Conservation (phyloP, 2,797 vertebrate species). For the Rachycentron canadum region DNA sequence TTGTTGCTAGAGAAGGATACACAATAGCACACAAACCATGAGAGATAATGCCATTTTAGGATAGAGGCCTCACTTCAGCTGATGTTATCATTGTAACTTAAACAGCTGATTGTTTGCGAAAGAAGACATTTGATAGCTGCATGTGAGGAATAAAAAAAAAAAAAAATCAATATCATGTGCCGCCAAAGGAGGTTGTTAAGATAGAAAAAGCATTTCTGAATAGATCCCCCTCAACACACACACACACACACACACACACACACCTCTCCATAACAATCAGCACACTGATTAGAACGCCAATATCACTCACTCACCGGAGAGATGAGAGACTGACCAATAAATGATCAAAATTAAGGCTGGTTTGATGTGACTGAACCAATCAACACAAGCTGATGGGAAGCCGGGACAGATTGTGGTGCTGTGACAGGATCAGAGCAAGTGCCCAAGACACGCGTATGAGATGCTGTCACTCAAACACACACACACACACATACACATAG, state of each 20-base stretch:
- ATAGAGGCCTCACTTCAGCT: slow-evolving; percentile 12
- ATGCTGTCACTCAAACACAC: slow-evolving; percentile 70
- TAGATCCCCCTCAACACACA: slow-evolving; percentile 49
- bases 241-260: no score
- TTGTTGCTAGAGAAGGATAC: background rate
- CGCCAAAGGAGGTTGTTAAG: slow-evolving; percentile 65
- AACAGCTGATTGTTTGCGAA: slow-evolving; percentile 70
- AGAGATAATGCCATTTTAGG: background rate
- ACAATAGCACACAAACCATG: background rate
- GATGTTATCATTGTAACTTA: slow-evolving; percentile 67
- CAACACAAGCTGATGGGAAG: slow-evolving; percentile 51
- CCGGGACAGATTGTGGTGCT: slow-evolving; percentile 44
- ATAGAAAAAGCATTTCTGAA: slow-evolving; percentile 70
- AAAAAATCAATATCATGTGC: slow-evolving; percentile 78
- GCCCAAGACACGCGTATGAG: slow-evolving; percentile 57
- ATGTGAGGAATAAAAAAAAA: slow-evolving; percentile 74
- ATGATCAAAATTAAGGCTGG: slow-evolving; percentile 76
- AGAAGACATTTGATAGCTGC: slow-evolving; percentile 72
- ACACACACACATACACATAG: slow-evolving; percentile 58
- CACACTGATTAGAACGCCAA: slow-evolving; percentile 84
- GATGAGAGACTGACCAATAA: slow-evolving; percentile 69
- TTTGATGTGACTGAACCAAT: slow-evolving; percentile 80
- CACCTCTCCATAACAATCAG: slow-evolving; percentile 71
- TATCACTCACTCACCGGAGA: slow-evolving; percentile 65
- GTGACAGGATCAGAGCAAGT: slow-evolving; percentile 73